Base-by-base conservation (phyloP, 2,797 vertebrate species). In the Gorsachius magnificus region DNA sequence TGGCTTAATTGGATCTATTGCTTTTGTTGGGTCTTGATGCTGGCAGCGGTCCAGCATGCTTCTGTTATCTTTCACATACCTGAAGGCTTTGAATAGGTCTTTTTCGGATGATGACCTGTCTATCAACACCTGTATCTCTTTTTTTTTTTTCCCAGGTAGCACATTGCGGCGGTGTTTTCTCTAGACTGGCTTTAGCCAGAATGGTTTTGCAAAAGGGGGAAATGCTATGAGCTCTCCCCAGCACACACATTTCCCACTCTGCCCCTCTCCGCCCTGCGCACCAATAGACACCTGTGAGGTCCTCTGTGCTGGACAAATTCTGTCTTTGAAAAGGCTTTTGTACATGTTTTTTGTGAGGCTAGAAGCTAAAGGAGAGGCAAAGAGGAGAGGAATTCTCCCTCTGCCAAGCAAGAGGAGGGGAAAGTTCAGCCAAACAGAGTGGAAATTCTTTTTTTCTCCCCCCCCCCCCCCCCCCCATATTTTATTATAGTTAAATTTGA, bases 241-340 rank as follows among this genome's bases (percentile, higher is more conserved):
- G 2, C 7, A 29, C 9, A 5, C 8, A 1, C 0, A 0, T 9
- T 54, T 57, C 12, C 25, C 12, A 1, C 31, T 75, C 25, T 50
- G 29, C 16, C 12, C 19, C 3, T 24, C 6, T 74, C 15, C 16
- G 1, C 26, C 9, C 38, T 57, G 5, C 28, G 3, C 4, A 8
- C 24, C 15, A 4, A 1, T 25, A 58, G 31, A 36, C 14, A 31
- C 28, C 4, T 29, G 7, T 18, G 25, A 35, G 16, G 8, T 83
- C 33, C 54, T 70, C 2, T 0, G 5, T 43, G 33, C 36, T 43
- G 17, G 45, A 60, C 22, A 36, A 87, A 36, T 63, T 38, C 6
- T 24, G 18, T 36, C 5, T 51, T 87, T 65, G 41, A 16, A 68
- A 33, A 90, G 31, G 36, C 19, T 91, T 51, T 57, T 48, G 6